A percentile compares a stretch with the other conserved stretches of the same genome.
These are phyloP conservation scores for Sparidentex hasta DNA, from an alignment of 2,797 vertebrate genomes.

Conservation along the genomic window DNA sequence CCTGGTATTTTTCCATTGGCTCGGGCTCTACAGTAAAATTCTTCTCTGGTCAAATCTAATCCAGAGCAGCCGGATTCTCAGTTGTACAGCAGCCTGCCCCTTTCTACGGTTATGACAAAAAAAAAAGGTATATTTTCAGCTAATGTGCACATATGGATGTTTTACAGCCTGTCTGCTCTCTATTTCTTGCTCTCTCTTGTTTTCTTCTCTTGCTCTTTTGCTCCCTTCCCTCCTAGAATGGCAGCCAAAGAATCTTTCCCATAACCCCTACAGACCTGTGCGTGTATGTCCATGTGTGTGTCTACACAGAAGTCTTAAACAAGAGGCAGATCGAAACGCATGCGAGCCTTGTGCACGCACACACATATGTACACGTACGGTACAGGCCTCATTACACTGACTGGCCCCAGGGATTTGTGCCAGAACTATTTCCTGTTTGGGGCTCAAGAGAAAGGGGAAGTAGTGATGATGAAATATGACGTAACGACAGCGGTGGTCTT, in stretches of 20 bases:
- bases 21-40: constrained; percentile 30
- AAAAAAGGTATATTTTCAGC: constrained; percentile 22
- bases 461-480: constrained; percentile 65
- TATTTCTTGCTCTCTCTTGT: constrained; percentile 28
- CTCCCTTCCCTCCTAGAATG: constrained; percentile 28
- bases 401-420: constrained; percentile 52
- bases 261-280: constrained; percentile 72
- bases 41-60: constrained; percentile 38
- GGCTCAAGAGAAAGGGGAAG: constrained; percentile 63
- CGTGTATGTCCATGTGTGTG: constrained; percentile 60
- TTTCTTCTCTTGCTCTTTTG: constrained; percentile 37
- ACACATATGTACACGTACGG: constrained; percentile 10
- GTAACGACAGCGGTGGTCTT: constrained; percentile 62
- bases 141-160: constrained; percentile 19
- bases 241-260: constrained; percentile 69
- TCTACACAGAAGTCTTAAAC: constrained; percentile 57
- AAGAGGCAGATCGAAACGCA: constrained; percentile 50
- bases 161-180: constrained; percentile 14
- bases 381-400: constrained; percentile 43
- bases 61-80: constrained; percentile 36
- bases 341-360: constrained; percentile 26
- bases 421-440: constrained; percentile 77
- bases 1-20: constrained; percentile 66
- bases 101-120: constrained; percentile 7
- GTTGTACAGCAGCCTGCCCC: not conserved